A percentile compares a stretch with the other conserved stretches of the same genome.
phyloP scores from a whole-genome alignment of 2,888 invertebrate genomes.

The Pimpla rufipes region DNA sequence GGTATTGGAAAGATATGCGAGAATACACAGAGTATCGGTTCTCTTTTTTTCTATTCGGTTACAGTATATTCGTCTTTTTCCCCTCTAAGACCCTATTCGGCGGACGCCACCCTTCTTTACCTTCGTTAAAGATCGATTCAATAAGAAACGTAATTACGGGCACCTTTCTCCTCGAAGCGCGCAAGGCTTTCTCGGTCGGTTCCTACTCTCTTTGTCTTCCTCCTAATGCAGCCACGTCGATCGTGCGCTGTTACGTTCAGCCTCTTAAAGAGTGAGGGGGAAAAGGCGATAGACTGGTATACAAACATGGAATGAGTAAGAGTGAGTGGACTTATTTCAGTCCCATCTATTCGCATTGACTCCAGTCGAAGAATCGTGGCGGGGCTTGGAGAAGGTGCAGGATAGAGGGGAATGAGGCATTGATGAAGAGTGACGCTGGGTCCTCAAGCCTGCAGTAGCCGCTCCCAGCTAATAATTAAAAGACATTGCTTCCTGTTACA shows the following conservation, averaged over 20 bases:
- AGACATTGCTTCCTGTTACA: not conserved
- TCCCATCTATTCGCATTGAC: not conserved
- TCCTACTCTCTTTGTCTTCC: conserved; percentile 3
- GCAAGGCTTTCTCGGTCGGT: conserved; percentile 13
- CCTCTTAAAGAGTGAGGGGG: conserved; percentile 56
- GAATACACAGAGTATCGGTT: not conserved
- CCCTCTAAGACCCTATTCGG: not conserved
- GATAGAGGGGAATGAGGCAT: not conserved
- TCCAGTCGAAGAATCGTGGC: not conserved
- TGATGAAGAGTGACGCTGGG: not conserved
- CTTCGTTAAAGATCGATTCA: conserved; percentile 75
- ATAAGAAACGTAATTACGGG: conserved; percentile 77
- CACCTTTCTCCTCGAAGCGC: conserved; percentile 47
- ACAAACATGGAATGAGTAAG: conserved; percentile 5
- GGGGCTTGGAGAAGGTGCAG: not conserved
- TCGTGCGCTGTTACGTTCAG: not conserved
- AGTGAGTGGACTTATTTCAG: conserved; percentile 8
- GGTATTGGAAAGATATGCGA: not conserved
- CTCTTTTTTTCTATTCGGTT: not conserved
- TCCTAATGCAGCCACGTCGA: not conserved
- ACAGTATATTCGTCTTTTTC: conserved; percentile 2
- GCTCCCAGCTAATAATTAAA: not conserved
- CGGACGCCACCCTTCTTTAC: conserved; percentile 72
- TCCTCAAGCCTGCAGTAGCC: not conserved
- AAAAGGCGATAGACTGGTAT: conserved; percentile 3